phyloP scores from a whole-genome alignment of 2,888 invertebrate species.

The Prenolepis imparis region DNA sequence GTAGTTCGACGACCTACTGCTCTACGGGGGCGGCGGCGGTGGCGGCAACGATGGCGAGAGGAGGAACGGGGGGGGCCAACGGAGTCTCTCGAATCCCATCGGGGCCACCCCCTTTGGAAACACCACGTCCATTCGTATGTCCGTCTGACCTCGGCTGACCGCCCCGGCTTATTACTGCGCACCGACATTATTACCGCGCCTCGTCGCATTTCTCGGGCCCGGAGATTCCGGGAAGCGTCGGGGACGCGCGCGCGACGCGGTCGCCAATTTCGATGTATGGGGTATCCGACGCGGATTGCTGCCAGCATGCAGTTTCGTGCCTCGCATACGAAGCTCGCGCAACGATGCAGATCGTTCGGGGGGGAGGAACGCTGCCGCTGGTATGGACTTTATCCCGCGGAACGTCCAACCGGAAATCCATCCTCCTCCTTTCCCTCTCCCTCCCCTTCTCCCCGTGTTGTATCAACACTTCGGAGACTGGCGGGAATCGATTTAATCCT shows the following conservation, averaged over 20 bases:
- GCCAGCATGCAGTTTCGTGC: conserved; percentile 66
- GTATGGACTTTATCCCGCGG: conserved; percentile 54
- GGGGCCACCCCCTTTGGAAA: conserved; percentile 51
- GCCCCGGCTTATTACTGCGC: conserved; percentile 70
- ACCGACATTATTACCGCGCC: conserved; percentile 76
- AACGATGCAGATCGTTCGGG: conserved; percentile 43
- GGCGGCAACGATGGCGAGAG: not conserved
- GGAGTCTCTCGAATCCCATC: conserved; percentile 61
- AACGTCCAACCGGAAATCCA: conserved; percentile 31
- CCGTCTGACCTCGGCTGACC: conserved; percentile 56
- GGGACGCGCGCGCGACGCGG: conserved; percentile 61
- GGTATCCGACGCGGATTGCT: conserved; percentile 62
- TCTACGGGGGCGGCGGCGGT: conserved; percentile 39
- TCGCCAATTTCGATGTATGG: conserved; percentile 60
- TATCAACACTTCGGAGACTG: not conserved
- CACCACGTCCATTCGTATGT: conserved; percentile 50
- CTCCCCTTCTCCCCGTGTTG: not conserved
- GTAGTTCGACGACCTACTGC: conserved; percentile 73
- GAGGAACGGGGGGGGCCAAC: conserved; percentile 16
- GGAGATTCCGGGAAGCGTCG: conserved; percentile 74
- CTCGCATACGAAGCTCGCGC: conserved; percentile 51
- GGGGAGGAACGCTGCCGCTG: conserved; percentile 31
- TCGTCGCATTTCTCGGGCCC: conserved; percentile 72
- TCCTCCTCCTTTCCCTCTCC: not conserved
- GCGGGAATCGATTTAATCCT: conserved; percentile 2